Conservation (phyloP, 2,888 invertebrate species). For the Tenthredo distinguenda region DNA sequence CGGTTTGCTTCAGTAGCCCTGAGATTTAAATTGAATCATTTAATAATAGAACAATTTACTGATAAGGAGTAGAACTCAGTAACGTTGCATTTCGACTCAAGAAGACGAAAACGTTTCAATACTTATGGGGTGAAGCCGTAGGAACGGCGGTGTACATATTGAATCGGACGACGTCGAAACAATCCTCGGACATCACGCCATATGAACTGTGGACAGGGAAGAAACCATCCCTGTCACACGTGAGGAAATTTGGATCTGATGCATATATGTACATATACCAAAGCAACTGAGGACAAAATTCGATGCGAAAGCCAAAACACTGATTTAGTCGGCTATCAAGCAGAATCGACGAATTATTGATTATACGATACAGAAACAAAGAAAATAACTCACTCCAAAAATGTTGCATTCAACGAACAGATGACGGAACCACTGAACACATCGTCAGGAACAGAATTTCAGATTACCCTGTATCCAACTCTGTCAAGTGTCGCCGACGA, state of each 20-base stretch:
- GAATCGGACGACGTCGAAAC: not conserved
- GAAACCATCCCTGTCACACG: not conserved
- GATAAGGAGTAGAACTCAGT: too few relatives aligned
- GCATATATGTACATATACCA: not conserved
- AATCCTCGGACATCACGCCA: not conserved
- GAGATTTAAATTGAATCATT: too few relatives aligned
- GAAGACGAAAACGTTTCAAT: too few relatives aligned
- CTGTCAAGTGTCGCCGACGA: too few relatives aligned
- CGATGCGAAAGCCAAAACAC: not conserved
- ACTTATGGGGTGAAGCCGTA: not conserved
- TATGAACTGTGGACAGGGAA: not conserved
- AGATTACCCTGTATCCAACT: not conserved
- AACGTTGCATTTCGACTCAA: too few relatives aligned
- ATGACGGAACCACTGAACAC: not conserved
- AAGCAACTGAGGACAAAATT: not conserved
- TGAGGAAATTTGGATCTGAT: not conserved
- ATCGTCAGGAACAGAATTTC: not conserved
- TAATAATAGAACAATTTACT: too few relatives aligned
- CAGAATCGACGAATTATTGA: conserved; percentile 1
- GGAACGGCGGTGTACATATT: not conserved
- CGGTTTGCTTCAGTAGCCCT: too few relatives aligned
- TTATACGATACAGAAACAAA: not conserved
- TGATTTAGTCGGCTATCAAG: not conserved
- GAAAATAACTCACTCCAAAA: not conserved
- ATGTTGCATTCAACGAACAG: not conserved